phyloP scores from a whole-genome alignment of 2,797 vertebrate genomes.

The Petrocephalus schoutedeni region DNA sequence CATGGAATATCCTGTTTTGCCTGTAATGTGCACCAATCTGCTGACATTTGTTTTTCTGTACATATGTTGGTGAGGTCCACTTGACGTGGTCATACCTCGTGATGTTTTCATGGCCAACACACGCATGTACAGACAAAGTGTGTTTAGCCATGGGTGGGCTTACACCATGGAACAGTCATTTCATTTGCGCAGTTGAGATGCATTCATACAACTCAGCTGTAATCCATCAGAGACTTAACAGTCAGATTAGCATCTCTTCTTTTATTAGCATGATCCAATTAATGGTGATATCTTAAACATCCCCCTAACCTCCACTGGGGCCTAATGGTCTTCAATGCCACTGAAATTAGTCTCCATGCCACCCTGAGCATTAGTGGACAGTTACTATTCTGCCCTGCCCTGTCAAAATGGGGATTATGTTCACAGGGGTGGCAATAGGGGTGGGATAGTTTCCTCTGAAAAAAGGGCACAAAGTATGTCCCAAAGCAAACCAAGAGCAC shows the following conservation, averaged over 20 bases:
- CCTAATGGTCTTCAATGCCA: background rate
- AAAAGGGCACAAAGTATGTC: too few species aligned
- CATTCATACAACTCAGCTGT: background rate
- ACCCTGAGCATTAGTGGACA: background rate
- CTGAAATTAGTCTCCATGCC: background rate
- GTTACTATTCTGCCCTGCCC: background rate
- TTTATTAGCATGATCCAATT: background rate
- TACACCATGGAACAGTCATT: background rate
- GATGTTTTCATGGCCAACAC: slow-evolving; percentile 26
- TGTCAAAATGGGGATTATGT: background rate
- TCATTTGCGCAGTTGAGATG: background rate
- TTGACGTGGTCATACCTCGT: slow-evolving; percentile 36
- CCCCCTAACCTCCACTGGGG: background rate
- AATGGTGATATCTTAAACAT: background rate
- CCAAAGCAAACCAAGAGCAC: too few species aligned
- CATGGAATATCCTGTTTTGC: slow-evolving; percentile 13
- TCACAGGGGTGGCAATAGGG: background rate
- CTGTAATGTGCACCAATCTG: slow-evolving; percentile 27
- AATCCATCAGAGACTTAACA: background rate
- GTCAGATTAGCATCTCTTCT: background rate
- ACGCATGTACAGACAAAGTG: background rate
- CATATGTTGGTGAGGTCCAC: slow-evolving; percentile 28
- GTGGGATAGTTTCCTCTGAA: background rate
- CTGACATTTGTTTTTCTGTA: slow-evolving; percentile 13
- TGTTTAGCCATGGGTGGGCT: background rate